phyloP scores from a whole-genome alignment of 2,888 invertebrate species.

The Drosophila basisetae region DNA sequence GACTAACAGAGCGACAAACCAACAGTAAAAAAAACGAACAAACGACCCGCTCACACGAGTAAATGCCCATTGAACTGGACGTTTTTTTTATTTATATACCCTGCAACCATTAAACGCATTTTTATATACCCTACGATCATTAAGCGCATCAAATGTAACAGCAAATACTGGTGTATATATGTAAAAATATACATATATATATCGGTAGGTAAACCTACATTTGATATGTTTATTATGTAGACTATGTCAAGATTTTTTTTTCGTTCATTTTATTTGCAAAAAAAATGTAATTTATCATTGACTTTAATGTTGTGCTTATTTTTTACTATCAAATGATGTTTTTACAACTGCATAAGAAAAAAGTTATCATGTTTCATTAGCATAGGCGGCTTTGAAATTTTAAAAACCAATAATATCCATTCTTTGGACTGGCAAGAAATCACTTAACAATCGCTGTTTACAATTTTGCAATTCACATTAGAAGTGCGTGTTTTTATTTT shows the following conservation, averaged over 20 bases:
- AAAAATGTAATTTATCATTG: not conserved
- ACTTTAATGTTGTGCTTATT: not conserved
- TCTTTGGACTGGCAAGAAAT: not conserved
- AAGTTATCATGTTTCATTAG: not conserved
- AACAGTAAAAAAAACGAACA: constrained; percentile 23
- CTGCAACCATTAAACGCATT: constrained; percentile 2
- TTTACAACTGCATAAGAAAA: not conserved
- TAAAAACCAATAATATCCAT: not conserved
- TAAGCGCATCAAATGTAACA: not conserved
- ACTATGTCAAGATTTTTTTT: not conserved
- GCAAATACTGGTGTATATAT: not conserved
- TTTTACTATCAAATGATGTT: not conserved
- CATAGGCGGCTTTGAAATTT: not conserved
- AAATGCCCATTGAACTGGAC: constrained; percentile 38
- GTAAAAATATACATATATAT: not conserved
- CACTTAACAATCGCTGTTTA: not conserved
- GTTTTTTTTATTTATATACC: constrained; percentile 18
- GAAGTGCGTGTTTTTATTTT: no score
- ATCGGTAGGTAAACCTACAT: not conserved
- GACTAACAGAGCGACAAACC: constrained; percentile 2
- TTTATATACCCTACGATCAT: not conserved
- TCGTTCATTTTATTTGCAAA: not conserved
- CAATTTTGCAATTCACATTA: not conserved
- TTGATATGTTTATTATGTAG: not conserved
- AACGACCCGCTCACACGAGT: constrained; percentile 40